Evolutionary conservation across 2,888 invertebrate genomes (phyloP).

Genomic region (Iphiclides podalirius): DNA sequence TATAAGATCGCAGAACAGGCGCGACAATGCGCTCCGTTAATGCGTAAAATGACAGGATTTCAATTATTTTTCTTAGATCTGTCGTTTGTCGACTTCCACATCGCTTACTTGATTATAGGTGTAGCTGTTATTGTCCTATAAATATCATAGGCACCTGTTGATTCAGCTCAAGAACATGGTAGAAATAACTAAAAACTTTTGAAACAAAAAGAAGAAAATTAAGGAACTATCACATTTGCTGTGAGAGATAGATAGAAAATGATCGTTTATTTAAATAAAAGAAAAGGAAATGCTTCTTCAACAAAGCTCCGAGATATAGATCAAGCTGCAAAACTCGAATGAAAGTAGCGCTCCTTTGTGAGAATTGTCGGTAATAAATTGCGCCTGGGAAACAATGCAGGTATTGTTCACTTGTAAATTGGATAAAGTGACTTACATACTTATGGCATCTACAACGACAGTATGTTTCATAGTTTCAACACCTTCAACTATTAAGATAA

Average conservation of each 20-base stretch:
- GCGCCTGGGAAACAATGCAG: conserved; percentile 67
- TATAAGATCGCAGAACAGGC: too few relatives aligned
- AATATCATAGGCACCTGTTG: too few relatives aligned
- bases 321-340: too few relatives aligned
- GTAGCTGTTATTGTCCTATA: not conserved
- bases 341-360: conserved; percentile 65
- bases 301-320: conserved; percentile 58
- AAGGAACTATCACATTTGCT: not conserved
- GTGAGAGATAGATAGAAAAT: not conserved
- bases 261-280: conserved; percentile 12
- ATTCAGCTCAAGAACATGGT: too few relatives aligned
- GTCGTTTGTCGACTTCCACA: too few relatives aligned
- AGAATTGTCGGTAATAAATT: conserved; percentile 66
- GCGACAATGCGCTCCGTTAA: too few relatives aligned
- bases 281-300: conserved; percentile 31
- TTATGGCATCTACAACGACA: not conserved
- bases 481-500: too few relatives aligned
- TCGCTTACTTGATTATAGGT: too few relatives aligned
- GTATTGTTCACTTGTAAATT: conserved; percentile 70
- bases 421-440: conserved; percentile 53
- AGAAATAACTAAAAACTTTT: too few relatives aligned
- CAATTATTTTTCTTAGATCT: too few relatives aligned
- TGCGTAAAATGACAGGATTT: too few relatives aligned
- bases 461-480: too few relatives aligned
- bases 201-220: not conserved